Percentiles rank a stretch among this genome's conserved stretches.
Evolutionary conservation across 2,888 invertebrate genomes (phyloP).

Genomic region (Eupithecia tripunctaria): DNA sequence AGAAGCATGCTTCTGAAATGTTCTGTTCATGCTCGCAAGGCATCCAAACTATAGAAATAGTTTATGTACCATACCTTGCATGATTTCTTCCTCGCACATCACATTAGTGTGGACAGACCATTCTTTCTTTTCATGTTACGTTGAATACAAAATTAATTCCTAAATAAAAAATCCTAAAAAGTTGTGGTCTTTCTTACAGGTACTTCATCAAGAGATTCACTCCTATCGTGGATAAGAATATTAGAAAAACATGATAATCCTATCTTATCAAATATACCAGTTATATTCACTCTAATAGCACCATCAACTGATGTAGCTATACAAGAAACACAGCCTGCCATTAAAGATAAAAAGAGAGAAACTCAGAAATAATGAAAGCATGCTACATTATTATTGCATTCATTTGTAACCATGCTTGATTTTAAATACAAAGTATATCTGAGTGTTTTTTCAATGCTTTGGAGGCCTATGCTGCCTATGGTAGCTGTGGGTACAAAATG

Average conservation of each 20-base stretch:
- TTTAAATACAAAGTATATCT: background rate
- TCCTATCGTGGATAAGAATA: conserved; percentile 95
- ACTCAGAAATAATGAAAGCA: conserved; percentile 14
- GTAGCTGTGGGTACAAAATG: background rate
- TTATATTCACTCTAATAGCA: conserved; percentile 92
- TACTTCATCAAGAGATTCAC: conserved; percentile 94
- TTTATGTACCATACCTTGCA: too few species aligned
- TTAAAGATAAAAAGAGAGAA: conserved; percentile 48
- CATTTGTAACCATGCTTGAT: background rate
- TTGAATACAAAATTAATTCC: background rate
- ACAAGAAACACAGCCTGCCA: conserved; percentile 64
- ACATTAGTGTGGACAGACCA: too few species aligned
- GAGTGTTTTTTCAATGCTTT: background rate
- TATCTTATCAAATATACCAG: conserved; percentile 88
- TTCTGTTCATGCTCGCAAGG: too few species aligned
- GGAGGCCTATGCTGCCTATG: background rate
- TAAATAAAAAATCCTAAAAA: too few species aligned
- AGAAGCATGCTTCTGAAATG: too few species aligned
- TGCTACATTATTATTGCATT: background rate
- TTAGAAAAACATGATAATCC: conserved; percentile 91
- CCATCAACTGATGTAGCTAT: conserved; percentile 78
- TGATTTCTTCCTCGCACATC: too few species aligned
- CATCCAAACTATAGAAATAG: too few species aligned
- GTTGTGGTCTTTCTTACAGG: conserved; percentile 77
- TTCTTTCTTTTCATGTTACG: background rate